Evolutionary conservation across 2,888 invertebrate species (phyloP), one percentile per base, ranked within the genome.

Genomic region (Ptychoptera albimana): DNA sequence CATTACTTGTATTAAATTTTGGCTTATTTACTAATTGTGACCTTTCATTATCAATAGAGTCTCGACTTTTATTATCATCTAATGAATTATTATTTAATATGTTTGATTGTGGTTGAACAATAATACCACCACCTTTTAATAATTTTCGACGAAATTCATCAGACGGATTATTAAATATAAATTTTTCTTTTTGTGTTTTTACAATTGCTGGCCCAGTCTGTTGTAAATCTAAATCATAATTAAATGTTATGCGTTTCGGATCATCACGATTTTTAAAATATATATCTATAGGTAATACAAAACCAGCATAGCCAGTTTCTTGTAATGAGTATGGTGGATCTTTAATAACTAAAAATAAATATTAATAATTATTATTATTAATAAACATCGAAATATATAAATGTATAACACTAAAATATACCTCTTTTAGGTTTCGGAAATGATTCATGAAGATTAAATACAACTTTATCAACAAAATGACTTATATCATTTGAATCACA

Each of bases 271-370:
- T 92, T 54, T 79, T 84, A 51, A 89, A 71, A 63, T 86, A 82
- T 52, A 96, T 81, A 58, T 93, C 89, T 55, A 96, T 89, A 0
- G 85, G 84, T 47, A 96, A 71, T 40, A 76, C 72, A 63, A 96
- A 96, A 31, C 94, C 91, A 47, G 92, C 94, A 72, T 96, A 96
- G 7, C 96, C 94, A n/a, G 88, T 85, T 63, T 94, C 93, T 54
- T 82, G 81, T 30, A 96, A 76, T 42, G 75, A 69, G 67, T 86
- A 96, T 2, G 94, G 94, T 42, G 93, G 89, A 51, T 89, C 88
- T 59, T 88, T 91, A 3, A 88, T 71, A 54, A 84, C 91, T 91
- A 70, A 42, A 77, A 77, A 51, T 49, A 50, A 51, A 54, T 49
- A 49, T 30, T 36, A 44, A 41, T 43, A 30, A 23, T 47, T 14